Evolutionary conservation across 1,140 invertebrate species (phyloP).

Genomic region (Drosophila jambulina): DNA sequence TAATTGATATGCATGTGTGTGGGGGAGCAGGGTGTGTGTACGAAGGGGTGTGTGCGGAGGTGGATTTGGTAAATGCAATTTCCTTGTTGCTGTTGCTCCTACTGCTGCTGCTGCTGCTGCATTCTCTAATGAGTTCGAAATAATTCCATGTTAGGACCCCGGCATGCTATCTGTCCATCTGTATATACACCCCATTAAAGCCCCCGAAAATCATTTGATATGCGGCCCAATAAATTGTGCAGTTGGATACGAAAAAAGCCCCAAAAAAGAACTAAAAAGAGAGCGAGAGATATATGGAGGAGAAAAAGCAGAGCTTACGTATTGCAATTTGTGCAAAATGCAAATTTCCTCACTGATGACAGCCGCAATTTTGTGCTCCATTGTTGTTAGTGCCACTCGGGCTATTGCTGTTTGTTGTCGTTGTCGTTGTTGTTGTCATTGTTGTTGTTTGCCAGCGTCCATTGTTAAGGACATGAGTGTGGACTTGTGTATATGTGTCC

Average conservation of each 20-base stretch:
- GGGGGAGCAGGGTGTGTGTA: slow-evolving; percentile 27
- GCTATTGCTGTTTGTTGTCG: slow-evolving; percentile 23
- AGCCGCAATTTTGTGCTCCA: slow-evolving; percentile 77
- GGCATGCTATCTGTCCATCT: slow-evolving; percentile 30
- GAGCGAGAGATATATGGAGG: neutral
- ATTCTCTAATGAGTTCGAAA: slow-evolving; percentile 64
- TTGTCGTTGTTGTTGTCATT: slow-evolving; percentile 25
- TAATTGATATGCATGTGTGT: slow-evolving; percentile 53
- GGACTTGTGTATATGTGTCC: slow-evolving; percentile 35
- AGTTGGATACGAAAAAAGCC: slow-evolving; percentile 1
- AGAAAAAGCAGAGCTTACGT: slow-evolving; percentile 63
- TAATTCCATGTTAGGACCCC: slow-evolving; percentile 52
- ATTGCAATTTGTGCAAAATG: slow-evolving; percentile 83
- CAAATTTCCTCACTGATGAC: slow-evolving; percentile 82
- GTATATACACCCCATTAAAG: slow-evolving; percentile 39
- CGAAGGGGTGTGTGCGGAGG: slow-evolving; percentile 15
- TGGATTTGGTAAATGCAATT: slow-evolving; percentile 46
- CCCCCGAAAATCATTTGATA: slow-evolving; percentile 43
- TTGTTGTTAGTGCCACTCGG: slow-evolving; percentile 60
- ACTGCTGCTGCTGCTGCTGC: slow-evolving; percentile 12
- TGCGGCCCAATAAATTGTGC: slow-evolving; percentile 48
- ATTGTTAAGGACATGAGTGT: slow-evolving; percentile 66
- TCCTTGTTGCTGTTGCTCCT: slow-evolving; percentile 30
- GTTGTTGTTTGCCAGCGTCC: slow-evolving; percentile 65
- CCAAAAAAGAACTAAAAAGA: slow-evolving; percentile 6